Percentiles rank a stretch among this genome's conserved stretches.
Evolutionary conservation across 2,797 vertebrate genomes (phyloP).

Genomic region (Choloepus didactylus): DNA sequence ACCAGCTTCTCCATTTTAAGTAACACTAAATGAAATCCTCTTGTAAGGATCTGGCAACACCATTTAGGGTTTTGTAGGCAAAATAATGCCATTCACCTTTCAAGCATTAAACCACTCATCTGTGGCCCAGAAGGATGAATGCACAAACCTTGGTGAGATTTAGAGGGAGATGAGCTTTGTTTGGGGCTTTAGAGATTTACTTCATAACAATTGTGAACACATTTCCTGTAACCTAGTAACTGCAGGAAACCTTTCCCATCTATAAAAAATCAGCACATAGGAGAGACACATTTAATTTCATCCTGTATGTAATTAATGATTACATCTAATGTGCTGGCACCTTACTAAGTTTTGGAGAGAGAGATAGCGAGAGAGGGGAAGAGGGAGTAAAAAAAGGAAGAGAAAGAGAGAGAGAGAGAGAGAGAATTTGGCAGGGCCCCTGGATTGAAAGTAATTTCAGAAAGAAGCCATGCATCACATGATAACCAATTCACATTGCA

Average conservation of each 20-base stretch:
- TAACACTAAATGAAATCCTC: not conserved
- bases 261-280: not conserved
- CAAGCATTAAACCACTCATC: not conserved
- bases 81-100: not conserved
- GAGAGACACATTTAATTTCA: not conserved
- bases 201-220: not conserved
- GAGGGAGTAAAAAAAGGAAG: too few relatives aligned
- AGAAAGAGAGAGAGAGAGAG: too few relatives aligned
- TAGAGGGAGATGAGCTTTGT: not conserved
- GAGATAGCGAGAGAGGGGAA: rapidly evolving
- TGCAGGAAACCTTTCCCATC: not conserved
- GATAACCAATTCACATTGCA: not conserved
- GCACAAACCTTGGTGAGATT: not conserved
- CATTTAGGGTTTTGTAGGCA: not conserved
- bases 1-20: not conserved
- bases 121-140: not conserved
- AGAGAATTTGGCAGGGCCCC: rapidly evolving
- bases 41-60: not conserved
- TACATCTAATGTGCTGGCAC: not conserved
- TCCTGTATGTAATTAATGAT: not conserved
- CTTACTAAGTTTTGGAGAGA: not conserved
- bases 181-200: not conserved
- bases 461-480: not conserved
- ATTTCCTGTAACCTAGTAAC: not conserved
- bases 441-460: not conserved